Evolutionary conservation across 2,113 vertebrate species (phyloP), one percentile per base, ranked within the genome.

Genomic region (Petrocephalus microphthalmus): DNA sequence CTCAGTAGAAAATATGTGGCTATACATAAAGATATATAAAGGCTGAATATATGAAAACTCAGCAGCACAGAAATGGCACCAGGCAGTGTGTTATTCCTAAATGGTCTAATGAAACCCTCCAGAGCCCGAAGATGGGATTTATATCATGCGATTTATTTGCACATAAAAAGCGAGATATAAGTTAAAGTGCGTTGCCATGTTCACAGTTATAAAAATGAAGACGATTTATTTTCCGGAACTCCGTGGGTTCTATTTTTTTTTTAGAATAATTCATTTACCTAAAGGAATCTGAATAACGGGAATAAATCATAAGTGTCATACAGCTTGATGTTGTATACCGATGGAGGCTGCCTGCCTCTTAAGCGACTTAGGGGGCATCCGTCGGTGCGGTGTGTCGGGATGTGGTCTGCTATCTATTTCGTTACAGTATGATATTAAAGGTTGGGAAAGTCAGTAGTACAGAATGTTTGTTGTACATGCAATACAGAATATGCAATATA

Each of bases 191-290:
- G 33, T 78, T 78, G 71, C 33, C 71, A 78, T 78, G 81, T 49
- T 49, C 45, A 47, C 81, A 47, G 37, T 83, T 83, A 85, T 54
- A 37, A 85, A 67, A 85, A 54, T 54, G 49, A 85, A 33, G 84
- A 56, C 7, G 84, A 54, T 54, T 85, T 49, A 54, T 85, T 29
- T 54, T 22, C 52, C 49, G 49, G 84, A 56, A n/a, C 52, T 54
- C 84, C 7, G 84, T 53, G 52, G 7, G n/a, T 54, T 49, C 25
- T 20, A 17, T 29, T 54, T 29, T 49, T 45, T 29, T 10, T 49
- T 8, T 3, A 37, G 49, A 33, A 67, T 51, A 87, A 87, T 37
- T 52, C 20, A 78, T 78, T 29, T 87, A 74, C 49, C 25, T 22
- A 33, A 53, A 49, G 52, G 52, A 53, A 54, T 53, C 42, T 81